These are phyloP conservation scores for Apodemus speciosus DNA, from an alignment of 2,113 vertebrate genomes.

Conservation along the genomic window DNA sequence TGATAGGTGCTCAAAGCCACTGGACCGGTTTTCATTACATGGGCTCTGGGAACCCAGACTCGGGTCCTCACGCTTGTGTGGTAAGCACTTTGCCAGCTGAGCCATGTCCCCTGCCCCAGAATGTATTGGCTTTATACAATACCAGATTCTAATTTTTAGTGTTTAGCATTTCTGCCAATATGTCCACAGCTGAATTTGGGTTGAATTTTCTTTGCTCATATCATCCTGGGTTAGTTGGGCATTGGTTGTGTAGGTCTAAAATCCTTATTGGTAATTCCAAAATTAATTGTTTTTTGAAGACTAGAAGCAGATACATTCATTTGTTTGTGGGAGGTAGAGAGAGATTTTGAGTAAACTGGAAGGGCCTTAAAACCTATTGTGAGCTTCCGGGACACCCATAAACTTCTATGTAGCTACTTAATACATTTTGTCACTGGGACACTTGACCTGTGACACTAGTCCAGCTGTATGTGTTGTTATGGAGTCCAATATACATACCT, in stretches of 20 bases:
- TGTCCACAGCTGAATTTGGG: background rate
- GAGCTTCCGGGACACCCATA: background rate
- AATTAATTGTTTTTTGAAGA: slow-evolving; percentile 22
- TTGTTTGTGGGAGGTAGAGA: background rate
- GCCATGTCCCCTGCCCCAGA: background rate
- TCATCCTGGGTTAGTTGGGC: background rate
- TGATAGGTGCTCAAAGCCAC: background rate
- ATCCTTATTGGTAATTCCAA: background rate
- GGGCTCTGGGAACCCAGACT: background rate
- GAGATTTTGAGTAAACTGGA: background rate
- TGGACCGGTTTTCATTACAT: no score
- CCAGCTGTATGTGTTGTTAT: background rate
- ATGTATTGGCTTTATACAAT: background rate
- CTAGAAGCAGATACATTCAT: background rate
- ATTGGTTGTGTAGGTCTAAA: background rate
- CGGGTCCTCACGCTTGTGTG: background rate
- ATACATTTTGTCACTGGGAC: background rate
- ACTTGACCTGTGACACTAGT: background rate
- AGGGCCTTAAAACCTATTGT: background rate
- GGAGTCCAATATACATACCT: background rate
- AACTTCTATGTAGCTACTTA: background rate
- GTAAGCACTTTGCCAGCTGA: background rate
- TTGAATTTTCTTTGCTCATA: slow-evolving; percentile 20
- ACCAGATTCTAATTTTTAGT: background rate
- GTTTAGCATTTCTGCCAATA: slow-evolving; percentile 43